Base-by-base conservation (phyloP, 1,140 invertebrate species). In the Drosophila lini region DNA sequence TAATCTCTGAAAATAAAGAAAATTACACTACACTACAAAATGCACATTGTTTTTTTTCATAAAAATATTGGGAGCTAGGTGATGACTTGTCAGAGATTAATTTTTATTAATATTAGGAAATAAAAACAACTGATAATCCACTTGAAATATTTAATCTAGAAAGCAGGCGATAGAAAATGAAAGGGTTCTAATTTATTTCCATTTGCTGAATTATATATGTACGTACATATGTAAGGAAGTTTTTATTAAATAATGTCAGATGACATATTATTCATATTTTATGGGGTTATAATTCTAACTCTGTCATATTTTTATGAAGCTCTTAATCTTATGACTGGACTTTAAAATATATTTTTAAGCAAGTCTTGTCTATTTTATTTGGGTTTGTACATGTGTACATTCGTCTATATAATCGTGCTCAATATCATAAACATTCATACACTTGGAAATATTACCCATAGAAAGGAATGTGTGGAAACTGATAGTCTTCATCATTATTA, bases 1-100 rank as follows among this genome's bases (percentile, higher is more conserved):
- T 78, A 47, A 77, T 77, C 75, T 67, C 45, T 73, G 69, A 50
- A 71, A 78, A 78, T 70, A 78, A 78, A 78, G 40, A 71, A 71
- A 78, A 62, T 62, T 70, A 78, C 74, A 41, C 53, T 76, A 47
- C 22, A 25, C 45, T 15, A 47, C 22, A 47, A 9, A 47, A 47
- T 47, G n/a, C 3, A 9, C 13, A 25, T n/a, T 28, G 0, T 28
- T 15, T 25, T 22, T 22, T 15, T 13, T 15, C 10, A 45, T 11
- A 31, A 36, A 31, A 31, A 28, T 32, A 22, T 32, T 2, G 8
- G 9, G 9, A 31, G 9, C 31, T 10, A 15, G 31, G 19, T 41
- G 9, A 58, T 22, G 9, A 31, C 11, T 16, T 22, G 19, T 11
- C 19, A 22, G 10, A 25, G 34, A 38, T 67, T 48, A 9, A 36